Percentiles rank a stretch among this genome's conserved stretches.
phyloP scores from a whole-genome alignment of 2,113 vertebrate genomes.

The Arizona elegans region DNA sequence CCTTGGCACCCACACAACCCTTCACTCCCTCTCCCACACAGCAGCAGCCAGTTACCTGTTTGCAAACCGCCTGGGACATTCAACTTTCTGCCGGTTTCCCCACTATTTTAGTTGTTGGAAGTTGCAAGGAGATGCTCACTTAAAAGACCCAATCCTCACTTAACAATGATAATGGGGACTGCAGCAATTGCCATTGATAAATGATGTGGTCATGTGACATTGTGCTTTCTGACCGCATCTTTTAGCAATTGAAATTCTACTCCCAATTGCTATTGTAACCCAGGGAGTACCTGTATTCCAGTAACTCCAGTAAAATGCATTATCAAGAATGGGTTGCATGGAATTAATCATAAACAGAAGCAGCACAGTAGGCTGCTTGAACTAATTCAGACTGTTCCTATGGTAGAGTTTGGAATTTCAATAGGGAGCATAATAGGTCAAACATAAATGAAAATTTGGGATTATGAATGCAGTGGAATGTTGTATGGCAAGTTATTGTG shows the following conservation, averaged over 20 bases:
- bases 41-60: not conserved
- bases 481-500: not conserved
- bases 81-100: not conserved
- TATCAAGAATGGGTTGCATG: not conserved
- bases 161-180: not conserved
- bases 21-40: not conserved
- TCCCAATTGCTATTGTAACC: not conserved
- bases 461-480: not conserved
- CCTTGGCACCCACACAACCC: not conserved
- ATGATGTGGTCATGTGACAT: not conserved
- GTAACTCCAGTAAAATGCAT: not conserved
- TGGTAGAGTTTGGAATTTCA: not conserved
- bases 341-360: not conserved
- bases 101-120: not conserved
- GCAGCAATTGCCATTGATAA: not conserved
- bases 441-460: not conserved
- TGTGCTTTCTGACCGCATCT: not conserved
- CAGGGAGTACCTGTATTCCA: not conserved
- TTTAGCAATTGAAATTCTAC: not conserved
- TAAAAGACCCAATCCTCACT: not conserved
- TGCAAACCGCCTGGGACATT: not conserved
- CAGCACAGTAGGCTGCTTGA: not conserved
- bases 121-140: not conserved
- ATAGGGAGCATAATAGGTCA: not conserved
- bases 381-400: not conserved